Base-by-base conservation (phyloP, 2,888 invertebrate species). In the Monochamus alternatus region DNA sequence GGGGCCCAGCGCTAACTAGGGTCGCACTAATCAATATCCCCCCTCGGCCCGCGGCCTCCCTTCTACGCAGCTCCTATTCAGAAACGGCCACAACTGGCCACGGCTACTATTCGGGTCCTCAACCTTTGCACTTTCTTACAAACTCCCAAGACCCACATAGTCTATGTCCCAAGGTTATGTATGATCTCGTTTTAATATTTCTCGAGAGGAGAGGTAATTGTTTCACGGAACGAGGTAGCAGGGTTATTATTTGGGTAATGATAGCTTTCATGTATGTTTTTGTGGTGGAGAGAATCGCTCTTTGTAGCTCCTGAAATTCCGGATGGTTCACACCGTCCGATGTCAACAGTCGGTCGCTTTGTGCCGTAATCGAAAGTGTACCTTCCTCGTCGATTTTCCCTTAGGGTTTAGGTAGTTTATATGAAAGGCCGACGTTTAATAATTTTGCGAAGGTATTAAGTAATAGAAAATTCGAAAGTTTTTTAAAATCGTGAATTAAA, bases 1-100 rank as follows among this genome's bases (percentile, higher is more conserved):
- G 84, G 80, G 82, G 80, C 80, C 81, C 82, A 81, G 88, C 86
- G 88, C 88, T 89, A 89, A 89, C 88, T 89, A 89, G 89, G 88
- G 89, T 88, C 87, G 87, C 87, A 86, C 88, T 89, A 89, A 89
- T 89, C 88, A 89, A 89, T 89, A 89, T 81, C 84, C 86, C 84
- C 86, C 86, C 85, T 82, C 78, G 75, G 44, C 74, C 77, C 75
- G 75, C 71, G 81, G 75, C 78, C 77, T 81, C 82, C 80, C 52
- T 14, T 64, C 65, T 65, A 66, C 73, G 84, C 86, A 86, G 86
- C 85, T 83, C 86, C 86, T 83, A 83, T 78, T 83, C 84, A 80
- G 82, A 82, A 81, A 81, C 82, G 84, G 85, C 86, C 84, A 84
- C 84, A 59, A 68, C 60, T 62, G 51, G 62, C 70, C 84, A 85